Base-by-base conservation (phyloP, 2,888 invertebrate species). In the Erpobdella octoculata region DNA sequence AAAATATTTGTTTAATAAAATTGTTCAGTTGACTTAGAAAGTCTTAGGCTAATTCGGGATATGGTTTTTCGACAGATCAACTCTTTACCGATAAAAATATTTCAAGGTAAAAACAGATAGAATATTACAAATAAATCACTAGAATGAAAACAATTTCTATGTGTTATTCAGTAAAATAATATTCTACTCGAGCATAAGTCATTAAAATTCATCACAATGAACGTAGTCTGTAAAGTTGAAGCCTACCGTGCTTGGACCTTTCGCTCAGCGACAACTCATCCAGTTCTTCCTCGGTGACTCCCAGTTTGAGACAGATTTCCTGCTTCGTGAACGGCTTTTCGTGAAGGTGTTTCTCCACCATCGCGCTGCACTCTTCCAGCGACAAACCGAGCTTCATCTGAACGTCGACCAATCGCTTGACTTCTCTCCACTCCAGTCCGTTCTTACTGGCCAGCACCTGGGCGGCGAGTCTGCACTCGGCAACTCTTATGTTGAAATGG, bases 401-500 rank as follows among this genome's bases (percentile, higher is more conserved):
- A 28, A 93, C 83, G 77, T 91, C 89, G 66, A 89, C 88, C 72
- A 96, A 86, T 75, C 88, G 87, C 71, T 87, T 84, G 79, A 89
- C 82, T 76, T 86, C 84, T 78, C 86, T 79, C 90, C 91, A 89
- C 78, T 88, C 83, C 74, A 89, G 78, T 36, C 86, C 82, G 53
- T 79, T 78, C 31, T 82, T 83, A 78, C 89, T 89, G 9, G 90
- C 90, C 74, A 91, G 67, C 28, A 76, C 76, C 76, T 77, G 74
- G 12, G 73, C 89, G n/a, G 92, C 93, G 33, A 96, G 83, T 70
- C 93, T 88, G 80, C 97, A 97, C 85, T 98, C 97, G 46, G 91
- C 90, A 0, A 98, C 98, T 70, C 98, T 86, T 76, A 89, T 88
- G 84, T 98, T 99, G 83, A 88, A 98, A 83, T 93, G 90, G 8